phyloP scores from a whole-genome alignment of 2,888 invertebrate species.

The Bombylius major region DNA sequence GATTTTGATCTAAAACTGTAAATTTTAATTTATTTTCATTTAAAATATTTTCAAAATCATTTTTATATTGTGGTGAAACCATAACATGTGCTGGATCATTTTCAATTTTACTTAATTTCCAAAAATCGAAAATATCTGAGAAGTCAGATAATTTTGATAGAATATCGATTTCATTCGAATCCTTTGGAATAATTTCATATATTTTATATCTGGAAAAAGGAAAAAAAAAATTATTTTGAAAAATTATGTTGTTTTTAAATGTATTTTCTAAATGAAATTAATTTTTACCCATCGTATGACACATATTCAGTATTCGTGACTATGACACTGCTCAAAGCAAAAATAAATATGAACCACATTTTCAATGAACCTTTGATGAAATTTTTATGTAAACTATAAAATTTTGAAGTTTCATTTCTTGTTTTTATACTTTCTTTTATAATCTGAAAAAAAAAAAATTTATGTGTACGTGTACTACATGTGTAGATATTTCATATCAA shows the following conservation, averaged over 20 bases:
- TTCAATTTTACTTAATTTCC: constrained; percentile 23
- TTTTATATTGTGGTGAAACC: constrained; percentile 27
- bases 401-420: too few species aligned
- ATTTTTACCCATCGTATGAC: too few species aligned
- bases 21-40: constrained; percentile 18
- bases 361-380: too few species aligned
- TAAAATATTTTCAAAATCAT: constrained; percentile 21
- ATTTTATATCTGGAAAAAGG: neutral
- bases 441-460: too few species aligned
- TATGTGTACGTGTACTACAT: too few species aligned
- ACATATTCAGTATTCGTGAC: too few species aligned
- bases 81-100: constrained; percentile 25
- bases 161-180: neutral
- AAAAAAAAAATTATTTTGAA: neutral
- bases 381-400: too few species aligned
- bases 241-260: constrained; percentile 17
- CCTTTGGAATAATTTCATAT: neutral
- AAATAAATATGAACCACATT: too few species aligned
- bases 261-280: neutral
- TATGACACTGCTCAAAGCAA: too few species aligned
- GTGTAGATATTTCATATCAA: too few species aligned
- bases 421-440: too few species aligned
- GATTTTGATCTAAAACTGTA: constrained; percentile 20
- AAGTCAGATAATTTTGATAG: neutral
- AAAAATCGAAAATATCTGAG: constrained; percentile 24